Evolutionary conservation across 2,113 vertebrate species (phyloP).

Genomic region (Arothron firmamentum): DNA sequence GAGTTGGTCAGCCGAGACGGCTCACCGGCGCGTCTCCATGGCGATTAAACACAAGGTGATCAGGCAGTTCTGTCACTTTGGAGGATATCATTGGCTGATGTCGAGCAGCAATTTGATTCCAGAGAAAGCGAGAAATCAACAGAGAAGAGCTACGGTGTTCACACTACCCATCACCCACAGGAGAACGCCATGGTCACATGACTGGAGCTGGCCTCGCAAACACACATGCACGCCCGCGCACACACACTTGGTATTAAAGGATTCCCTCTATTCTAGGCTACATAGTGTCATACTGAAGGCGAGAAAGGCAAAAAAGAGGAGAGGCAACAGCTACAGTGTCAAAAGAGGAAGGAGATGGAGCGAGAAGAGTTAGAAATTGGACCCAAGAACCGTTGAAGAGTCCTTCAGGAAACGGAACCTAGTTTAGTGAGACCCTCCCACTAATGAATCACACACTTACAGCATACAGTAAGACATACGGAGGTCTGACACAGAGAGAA

Average conservation of each 20-base stretch:
- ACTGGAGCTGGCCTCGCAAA: conserved; percentile 41
- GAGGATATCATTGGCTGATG: conserved; percentile 61
- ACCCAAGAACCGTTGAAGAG: conserved; percentile 72
- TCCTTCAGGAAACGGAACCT: conserved; percentile 58
- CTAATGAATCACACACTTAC: conserved; percentile 58
- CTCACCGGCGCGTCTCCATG: conserved; percentile 50
- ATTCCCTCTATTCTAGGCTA: conserved; percentile 67
- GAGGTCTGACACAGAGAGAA: conserved; percentile 62
- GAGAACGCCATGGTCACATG: conserved; percentile 53
- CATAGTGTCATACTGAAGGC: conserved; percentile 70
- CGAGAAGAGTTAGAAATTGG: conserved; percentile 62
- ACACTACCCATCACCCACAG: conserved; percentile 58
- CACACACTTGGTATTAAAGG: conserved; percentile 53
- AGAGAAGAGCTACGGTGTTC: conserved; percentile 67
- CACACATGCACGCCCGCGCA: conserved; percentile 18
- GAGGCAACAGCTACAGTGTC: conserved; percentile 66
- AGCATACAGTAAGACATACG: conserved; percentile 66
- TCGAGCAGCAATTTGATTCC: conserved; percentile 71
- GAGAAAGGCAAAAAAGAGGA: conserved; percentile 56
- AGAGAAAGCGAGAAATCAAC: conserved; percentile 54
- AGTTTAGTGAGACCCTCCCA: conserved; percentile 54
- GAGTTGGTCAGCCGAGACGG: conserved; percentile 51
- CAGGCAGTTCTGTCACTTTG: conserved; percentile 40
- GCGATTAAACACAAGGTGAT: conserved; percentile 51
- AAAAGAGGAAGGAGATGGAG: conserved; percentile 41